Conservation (phyloP, 1,140 invertebrate species). For the Eufriesea mexicana region DNA sequence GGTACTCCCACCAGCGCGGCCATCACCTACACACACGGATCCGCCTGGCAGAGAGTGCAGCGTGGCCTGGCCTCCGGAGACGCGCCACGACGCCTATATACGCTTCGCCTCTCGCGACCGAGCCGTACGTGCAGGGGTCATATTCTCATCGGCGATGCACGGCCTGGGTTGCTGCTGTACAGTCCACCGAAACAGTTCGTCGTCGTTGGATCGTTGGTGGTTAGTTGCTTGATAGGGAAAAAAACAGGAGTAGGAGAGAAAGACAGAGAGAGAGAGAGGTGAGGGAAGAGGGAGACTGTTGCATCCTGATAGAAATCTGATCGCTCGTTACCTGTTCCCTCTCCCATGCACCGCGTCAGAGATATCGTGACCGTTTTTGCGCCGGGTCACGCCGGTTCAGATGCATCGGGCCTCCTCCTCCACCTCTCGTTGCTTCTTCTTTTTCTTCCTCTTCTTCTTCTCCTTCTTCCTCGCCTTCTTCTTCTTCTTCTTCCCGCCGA, state of each 20-base stretch:
- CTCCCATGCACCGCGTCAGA: slow-evolving; percentile 21
- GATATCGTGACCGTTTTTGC: slow-evolving; percentile 55
- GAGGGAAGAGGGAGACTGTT: background rate
- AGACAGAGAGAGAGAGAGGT: too few species aligned
- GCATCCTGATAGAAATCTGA: slow-evolving; percentile 61
- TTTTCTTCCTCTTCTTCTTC: background rate
- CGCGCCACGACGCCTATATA: slow-evolving; percentile 53
- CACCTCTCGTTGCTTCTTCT: background rate
- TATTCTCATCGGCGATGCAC: slow-evolving; percentile 77
- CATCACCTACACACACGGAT: slow-evolving; percentile 59
- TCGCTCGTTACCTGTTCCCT: slow-evolving; percentile 47
- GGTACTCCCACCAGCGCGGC: slow-evolving; percentile 75
- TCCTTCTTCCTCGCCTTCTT: background rate
- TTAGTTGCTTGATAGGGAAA: slow-evolving; percentile 5
- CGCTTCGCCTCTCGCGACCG: slow-evolving; percentile 54
- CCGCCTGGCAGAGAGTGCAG: too few species aligned
- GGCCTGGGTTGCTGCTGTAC: slow-evolving; percentile 47
- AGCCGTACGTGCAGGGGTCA: slow-evolving; percentile 74
- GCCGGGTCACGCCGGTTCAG: slow-evolving; percentile 38
- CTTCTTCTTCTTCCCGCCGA: background rate
- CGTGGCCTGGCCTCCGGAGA: slow-evolving; percentile 39
- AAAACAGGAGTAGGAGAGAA: background rate
- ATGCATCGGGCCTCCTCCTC: slow-evolving; percentile 19
- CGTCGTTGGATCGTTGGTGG: slow-evolving; percentile 9
- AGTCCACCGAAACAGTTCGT: slow-evolving; percentile 49